phyloP scores from a whole-genome alignment of 30 jellyfish, hydroid and myxozoan species.

The Hydractinia symbiolongicarpus region DNA sequence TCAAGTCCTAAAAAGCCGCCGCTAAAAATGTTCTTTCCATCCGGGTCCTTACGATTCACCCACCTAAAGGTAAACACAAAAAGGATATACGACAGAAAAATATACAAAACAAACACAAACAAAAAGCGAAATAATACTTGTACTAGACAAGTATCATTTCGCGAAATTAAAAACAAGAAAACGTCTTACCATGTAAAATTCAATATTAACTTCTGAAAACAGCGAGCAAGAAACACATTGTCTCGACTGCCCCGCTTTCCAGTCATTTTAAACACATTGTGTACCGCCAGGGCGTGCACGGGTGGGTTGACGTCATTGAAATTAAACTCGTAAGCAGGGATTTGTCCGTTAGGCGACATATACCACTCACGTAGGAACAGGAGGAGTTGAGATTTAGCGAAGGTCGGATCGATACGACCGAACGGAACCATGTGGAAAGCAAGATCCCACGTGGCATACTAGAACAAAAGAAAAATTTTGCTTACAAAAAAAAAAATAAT shows the following conservation, averaged over 20 bases:
- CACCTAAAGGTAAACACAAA: constrained; percentile 44
- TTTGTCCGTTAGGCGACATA: constrained; percentile 94
- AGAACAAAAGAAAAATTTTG: constrained; percentile 1
- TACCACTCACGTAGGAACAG: constrained; percentile 79
- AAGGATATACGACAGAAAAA: background rate
- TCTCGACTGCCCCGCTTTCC: constrained; percentile 75
- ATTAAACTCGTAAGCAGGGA: constrained; percentile 90
- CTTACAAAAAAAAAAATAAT: background rate
- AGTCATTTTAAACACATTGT: constrained; percentile 62
- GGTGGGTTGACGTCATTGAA: constrained; percentile 93
- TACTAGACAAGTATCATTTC: background rate
- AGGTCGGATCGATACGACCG: constrained; percentile 68
- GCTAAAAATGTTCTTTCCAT: constrained; percentile 79
- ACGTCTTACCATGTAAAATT: constrained; percentile 76
- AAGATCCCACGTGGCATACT: constrained; percentile 91
- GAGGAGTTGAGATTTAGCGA: constrained; percentile 63
- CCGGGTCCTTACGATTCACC: constrained; percentile 92
- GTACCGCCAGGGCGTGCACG: constrained; percentile 81
- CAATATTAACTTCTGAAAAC: constrained; percentile 81
- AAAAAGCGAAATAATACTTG: too few relatives aligned
- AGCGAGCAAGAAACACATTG: constrained; percentile 62
- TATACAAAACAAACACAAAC: background rate
- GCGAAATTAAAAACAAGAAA: background rate
- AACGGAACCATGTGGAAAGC: constrained; percentile 92
- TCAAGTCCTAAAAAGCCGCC: constrained; percentile 93